Conservation (phyloP, 2,888 invertebrate species). For the Hesperia comma region DNA sequence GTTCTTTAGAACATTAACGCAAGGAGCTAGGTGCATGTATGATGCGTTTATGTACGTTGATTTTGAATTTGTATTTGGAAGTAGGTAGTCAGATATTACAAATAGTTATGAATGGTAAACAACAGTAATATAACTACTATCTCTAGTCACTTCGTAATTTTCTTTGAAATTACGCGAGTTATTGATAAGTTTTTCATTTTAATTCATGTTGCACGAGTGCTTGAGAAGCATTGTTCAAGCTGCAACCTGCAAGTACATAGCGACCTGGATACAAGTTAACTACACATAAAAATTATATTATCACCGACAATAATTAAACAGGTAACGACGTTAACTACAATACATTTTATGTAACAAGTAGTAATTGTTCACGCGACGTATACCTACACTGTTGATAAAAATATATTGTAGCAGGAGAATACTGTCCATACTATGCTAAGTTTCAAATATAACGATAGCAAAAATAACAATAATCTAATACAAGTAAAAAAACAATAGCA, state of each 20-base stretch:
- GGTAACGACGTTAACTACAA: background rate
- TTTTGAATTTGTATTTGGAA: too few relatives aligned
- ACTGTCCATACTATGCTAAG: too few relatives aligned
- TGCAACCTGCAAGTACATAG: background rate
- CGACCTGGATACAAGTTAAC: constrained; percentile 20
- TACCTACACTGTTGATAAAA: too few relatives aligned
- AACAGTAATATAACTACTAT: background rate
- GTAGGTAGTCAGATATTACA: too few relatives aligned
- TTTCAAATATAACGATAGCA: too few relatives aligned
- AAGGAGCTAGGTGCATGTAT: too few relatives aligned
- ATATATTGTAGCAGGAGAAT: too few relatives aligned
- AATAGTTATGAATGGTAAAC: too few relatives aligned
- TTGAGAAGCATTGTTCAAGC: background rate
- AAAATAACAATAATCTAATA: too few relatives aligned
- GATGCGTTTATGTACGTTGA: too few relatives aligned
- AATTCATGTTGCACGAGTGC: background rate
- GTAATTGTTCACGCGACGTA: background rate
- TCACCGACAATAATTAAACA: constrained; percentile 18
- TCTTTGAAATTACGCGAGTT: background rate
- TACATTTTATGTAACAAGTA: background rate
- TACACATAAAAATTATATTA: constrained; percentile 16
- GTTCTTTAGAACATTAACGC: too few relatives aligned
- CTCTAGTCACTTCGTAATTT: background rate
- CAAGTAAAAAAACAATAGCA: too few relatives aligned
- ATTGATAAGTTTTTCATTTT: background rate